Evolutionary conservation across 2,113 vertebrate genomes (phyloP), one percentile per base, ranked within the genome.

Genomic region (Piaya cayana): DNA sequence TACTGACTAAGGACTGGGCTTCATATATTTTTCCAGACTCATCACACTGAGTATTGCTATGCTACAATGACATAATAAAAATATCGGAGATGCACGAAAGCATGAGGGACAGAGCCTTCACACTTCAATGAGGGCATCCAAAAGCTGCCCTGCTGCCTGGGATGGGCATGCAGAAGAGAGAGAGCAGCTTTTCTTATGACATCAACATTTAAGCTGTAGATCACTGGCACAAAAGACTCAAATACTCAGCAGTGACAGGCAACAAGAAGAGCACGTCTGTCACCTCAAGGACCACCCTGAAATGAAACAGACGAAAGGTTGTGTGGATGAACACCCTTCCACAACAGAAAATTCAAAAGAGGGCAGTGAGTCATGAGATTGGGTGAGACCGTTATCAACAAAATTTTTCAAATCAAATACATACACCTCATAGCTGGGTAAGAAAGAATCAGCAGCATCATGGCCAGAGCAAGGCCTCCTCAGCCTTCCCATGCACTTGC

Each of bases 351-450:
- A 60, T 15, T 16, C 23, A 68, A 29, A 80, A 36, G 11, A 79
- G 15, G 47, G 22, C 27, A 77, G 23, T 3, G 7, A 75, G n/a
- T 5, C 19, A 4, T 9, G 30, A 88, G 21, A 81, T 29, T 42
- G 82, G 79, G n/a, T 0, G 0, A 65, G 15, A 72, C 21, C 17
- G 32, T 9, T 26, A 77, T 8, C 42, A 74, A 23, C n/a, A 53
- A 50, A 22, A 2, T 47, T 77, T 78, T 45, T 3, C 39, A 6
- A 72, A 53, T 30, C 34, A 65, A 74, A 80, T 11, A 12, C 20
- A 32, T 8, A 17, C 11, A 14, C 12, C 26, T 82, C 11, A 18
- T 1, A 63, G 25, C 32, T 84, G 37, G 43, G 49, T 34, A 12
- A 13, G 25, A 55, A 82, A 23, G 6, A 70, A 62, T 3, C 3